A percentile compares a stretch with the other conserved stretches of the same genome.
These are phyloP conservation scores for Psilopogon haemacephalus DNA, from an alignment of 2,113 vertebrate genomes.

Conservation along the genomic window DNA sequence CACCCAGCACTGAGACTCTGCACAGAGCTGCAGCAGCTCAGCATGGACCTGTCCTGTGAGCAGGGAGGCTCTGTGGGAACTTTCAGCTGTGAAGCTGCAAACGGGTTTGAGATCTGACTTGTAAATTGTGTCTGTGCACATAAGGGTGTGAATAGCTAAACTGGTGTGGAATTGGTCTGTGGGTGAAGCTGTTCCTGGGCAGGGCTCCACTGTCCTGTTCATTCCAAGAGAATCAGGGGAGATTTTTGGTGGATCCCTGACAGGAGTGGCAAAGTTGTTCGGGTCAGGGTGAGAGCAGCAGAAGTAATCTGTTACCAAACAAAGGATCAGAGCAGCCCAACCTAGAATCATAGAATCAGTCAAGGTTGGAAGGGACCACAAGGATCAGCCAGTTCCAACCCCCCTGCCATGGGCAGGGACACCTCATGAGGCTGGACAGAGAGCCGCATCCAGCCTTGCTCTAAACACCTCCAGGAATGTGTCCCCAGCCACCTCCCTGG, in stretches of 20 bases:
- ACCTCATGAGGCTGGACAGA: too few relatives aligned
- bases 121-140: background rate
- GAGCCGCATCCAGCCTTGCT: too few relatives aligned
- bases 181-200: background rate
- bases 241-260: background rate
- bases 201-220: background rate
- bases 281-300: background rate
- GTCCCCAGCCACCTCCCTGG: too few relatives aligned
- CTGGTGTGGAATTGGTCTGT: background rate
- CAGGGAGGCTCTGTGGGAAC: background rate
- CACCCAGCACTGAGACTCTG: background rate
- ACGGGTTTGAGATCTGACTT: background rate
- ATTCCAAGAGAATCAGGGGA: background rate
- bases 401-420: too few relatives aligned
- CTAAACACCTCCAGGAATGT: too few relatives aligned
- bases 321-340: background rate
- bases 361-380: too few relatives aligned
- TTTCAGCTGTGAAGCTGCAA: background rate
- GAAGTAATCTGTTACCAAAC: background rate
- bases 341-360: too few relatives aligned
- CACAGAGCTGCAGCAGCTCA: background rate
- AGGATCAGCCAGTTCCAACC: too few relatives aligned
- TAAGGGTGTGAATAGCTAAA: background rate
- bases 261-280: background rate
- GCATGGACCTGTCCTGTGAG: background rate